Base-by-base conservation (phyloP, 2,888 invertebrate species). In the Aspidiotus rigidus region DNA sequence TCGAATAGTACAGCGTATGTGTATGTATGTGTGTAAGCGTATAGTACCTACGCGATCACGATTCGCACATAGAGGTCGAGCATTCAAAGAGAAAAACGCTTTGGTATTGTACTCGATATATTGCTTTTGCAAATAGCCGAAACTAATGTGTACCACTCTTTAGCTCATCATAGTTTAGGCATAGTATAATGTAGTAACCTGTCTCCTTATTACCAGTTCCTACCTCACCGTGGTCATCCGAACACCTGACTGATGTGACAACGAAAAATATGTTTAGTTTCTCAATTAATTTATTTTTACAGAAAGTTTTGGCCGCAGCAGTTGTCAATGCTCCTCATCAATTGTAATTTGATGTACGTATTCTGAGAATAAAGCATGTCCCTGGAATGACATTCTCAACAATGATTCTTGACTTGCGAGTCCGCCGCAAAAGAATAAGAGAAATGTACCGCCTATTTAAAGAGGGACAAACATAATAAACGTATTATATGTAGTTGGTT, bases 121-220 rank as follows among this genome's bases (percentile, higher is more conserved):
- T 16, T 28, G 28, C 59, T 59, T 59, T 59, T 9, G 59, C 16
- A 28, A 59, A 59, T 59, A 59, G 39, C 59, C 59, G 7, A 59
- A 10, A 28, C 59, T 59, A 59, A 59, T 59, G 39, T 28, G 59
- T 16, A 7, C 15, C 56, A 55, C 16, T 55, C 17, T 55, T 16
- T 15, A 15, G 16, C 5, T 17, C 17, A 7, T 55, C 17, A 16
- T 55, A 13, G 15, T 15, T 15, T 15, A 55, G 1, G 5, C 53
- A 8, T 15, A 13, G 56, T 15, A 55, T 6, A n/a, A 55, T 7
- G 53, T 17, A n/a, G 9, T 8, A 15, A 15, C 56, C 17, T 55
- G 16, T n/a, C 53, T 53, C n/a, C 15, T 55, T 16, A 16, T 55
- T 8, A 55, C 8, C 5, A 15, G 56, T 6, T 28, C 28, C 28